These are phyloP conservation scores for Habroteleia sp. DNA, from an alignment of 2,888 invertebrate species.

Conservation along the genomic window DNA sequence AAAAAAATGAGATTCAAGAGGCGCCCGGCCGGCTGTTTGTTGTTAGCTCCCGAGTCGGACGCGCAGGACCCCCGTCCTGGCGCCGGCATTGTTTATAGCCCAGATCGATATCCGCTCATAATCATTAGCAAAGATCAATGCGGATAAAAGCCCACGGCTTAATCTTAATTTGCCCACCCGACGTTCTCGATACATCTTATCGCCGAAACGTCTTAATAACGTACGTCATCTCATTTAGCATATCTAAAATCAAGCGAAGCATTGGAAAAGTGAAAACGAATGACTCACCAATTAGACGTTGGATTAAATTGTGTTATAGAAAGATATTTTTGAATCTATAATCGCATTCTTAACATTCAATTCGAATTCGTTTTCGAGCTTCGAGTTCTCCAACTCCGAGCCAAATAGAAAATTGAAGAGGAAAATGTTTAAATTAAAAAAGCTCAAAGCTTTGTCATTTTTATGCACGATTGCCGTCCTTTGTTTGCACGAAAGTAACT, in stretches of 20 bases:
- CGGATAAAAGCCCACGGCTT: constrained; percentile 36
- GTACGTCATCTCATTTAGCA: constrained; percentile 24
- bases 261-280: constrained; percentile 34
- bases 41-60: constrained; percentile 45
- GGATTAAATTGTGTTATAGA: too few relatives aligned
- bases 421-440: too few relatives aligned
- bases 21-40: constrained; percentile 66
- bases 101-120: constrained; percentile 66
- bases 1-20: constrained; percentile 57
- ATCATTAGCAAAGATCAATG: constrained; percentile 59
- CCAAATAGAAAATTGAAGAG: too few relatives aligned
- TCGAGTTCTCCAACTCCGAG: too few relatives aligned
- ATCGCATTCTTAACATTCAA: too few relatives aligned
- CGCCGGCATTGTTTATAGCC: constrained; percentile 74
- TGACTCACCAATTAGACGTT: neutral
- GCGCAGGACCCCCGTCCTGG: constrained; percentile 66
- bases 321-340: too few relatives aligned
- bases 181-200: constrained; percentile 26
- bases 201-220: constrained; percentile 56
- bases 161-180: constrained; percentile 50
- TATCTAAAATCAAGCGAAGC: constrained; percentile 1
- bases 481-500: too few relatives aligned
- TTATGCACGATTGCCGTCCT: too few relatives aligned
- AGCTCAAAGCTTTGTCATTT: too few relatives aligned
- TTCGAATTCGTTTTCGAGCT: too few relatives aligned